Evolutionary conservation across 2,113 vertebrate species (phyloP), one percentile per base, ranked within the genome.

Genomic region (Xyrauchen texanus): DNA sequence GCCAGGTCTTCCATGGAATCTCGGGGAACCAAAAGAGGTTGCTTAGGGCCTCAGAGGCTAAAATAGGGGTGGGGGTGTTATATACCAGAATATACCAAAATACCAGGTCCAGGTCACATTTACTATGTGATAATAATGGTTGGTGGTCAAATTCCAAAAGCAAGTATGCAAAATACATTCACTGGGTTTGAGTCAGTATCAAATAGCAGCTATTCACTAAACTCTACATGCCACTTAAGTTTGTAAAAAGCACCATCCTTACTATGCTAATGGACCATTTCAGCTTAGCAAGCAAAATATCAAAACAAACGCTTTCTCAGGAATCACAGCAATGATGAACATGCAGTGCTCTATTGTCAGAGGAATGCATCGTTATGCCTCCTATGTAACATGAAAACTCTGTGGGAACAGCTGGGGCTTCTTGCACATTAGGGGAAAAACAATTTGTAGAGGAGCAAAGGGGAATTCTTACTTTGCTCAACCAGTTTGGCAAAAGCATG

Each of bases 401-500:
- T 63, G n/a, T 68, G 69, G 34, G 15, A 65, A 57, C 66, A 83
- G 49, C 68, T 53, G 64, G 42, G 58, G 12, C 11, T 55, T 69
- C 46, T 53, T 64, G 70, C 81, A 75, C 63, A 34, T 49, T 13
- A 52, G 70, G 61, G 79, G 64, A 81, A 13, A 2, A 45, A 75
- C 46, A 4, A 51, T 34, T 70, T 34, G 67, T 57, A 49, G n/a
- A 58, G 46, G 13, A 46, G 42, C 61, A 47, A 71, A 71, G 61
- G 46, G 49, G 64, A 72, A 74, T 75, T 76, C 68, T 64, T 87
- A 99, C 98, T 98, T 86, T 98, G 97, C 6, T 96, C 93, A 72
- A 98, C 90, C 63, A 99, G 93, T 86, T 97, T 98, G 65, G 95
- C 90, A 84, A 98, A 94, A 13, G 93, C 91, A 74, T 96, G 93